Evolutionary conservation across 2,888 invertebrate species (phyloP), one percentile per base, ranked within the genome.

Genomic region (Agonopterix heracliana): DNA sequence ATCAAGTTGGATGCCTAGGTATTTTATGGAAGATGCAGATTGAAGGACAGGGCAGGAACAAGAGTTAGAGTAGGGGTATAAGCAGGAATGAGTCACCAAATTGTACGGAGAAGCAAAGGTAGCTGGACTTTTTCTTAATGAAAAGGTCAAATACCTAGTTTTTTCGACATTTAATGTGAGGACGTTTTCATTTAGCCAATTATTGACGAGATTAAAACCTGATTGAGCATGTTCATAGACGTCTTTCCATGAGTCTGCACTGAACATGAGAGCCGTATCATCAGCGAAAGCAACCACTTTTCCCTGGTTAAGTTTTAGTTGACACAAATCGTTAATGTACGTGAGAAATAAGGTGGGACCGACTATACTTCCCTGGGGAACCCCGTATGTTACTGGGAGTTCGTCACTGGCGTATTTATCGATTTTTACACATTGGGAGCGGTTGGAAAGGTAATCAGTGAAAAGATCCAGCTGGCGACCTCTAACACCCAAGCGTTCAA

Each of bases 81-180:
- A 14, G 2, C 14, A 14, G 2, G 14, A 14, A 2, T 14, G 14
- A 14, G 1, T 14, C 1, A 14, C 14, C 14, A 14, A 14, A 2
- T 14, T 14, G 14, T 14, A 14, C 14, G 14, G 14, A 14, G 14
- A 14, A 14, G 1, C 14, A 14, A 14, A 14, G 14, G 2, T 14
- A 14, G 14, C 14, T 1, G 14, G 14, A 14, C 14, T n/a, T n/a
- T n/a, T n/a, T n/a, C n/a, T 9, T n/a, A 41, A 41, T 11, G 34
- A 34, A n/a, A 44, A 34, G 10, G 12, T 14, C 4, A 55, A 38
- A n/a, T 49, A 51, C 45, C 53, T 51, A 1, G 53, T 49, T 45
- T 55, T 55, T 5, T 47, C 40, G 3, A 35, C 13, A 36, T 55
- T 59, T 10, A 56, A 12, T 8, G 53, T 55, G 1, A 56, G 42